A percentile compares a stretch with the other conserved stretches of the same genome.
Evolutionary conservation across 2,113 vertebrate genomes (phyloP).

Genomic region (Ptilorrhoa leucosticta): DNA sequence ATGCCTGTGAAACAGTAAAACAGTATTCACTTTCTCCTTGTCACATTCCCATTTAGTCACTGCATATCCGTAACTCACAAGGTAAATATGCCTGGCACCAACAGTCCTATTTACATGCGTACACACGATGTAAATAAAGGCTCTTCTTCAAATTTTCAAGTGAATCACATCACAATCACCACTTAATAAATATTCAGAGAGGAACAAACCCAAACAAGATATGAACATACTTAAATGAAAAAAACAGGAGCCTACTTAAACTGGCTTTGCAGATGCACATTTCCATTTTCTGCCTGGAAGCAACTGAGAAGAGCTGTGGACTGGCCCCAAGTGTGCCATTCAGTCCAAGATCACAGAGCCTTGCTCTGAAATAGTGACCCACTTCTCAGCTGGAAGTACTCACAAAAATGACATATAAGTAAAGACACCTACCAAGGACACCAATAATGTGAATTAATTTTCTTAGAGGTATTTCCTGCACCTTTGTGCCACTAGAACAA

Average conservation of each 20-base stretch:
- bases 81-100: background rate
- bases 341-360: background rate
- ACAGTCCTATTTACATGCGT: background rate
- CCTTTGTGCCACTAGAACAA: background rate
- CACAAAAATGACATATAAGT: background rate
- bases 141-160: background rate
- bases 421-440: background rate
- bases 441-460: background rate
- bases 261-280: background rate
- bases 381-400: background rate
- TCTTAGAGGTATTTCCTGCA: background rate
- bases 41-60: background rate
- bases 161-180: background rate
- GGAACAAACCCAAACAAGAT: background rate
- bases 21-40: background rate
- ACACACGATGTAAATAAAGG: background rate
- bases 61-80: background rate
- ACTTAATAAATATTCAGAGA: slow-evolving; percentile 6
- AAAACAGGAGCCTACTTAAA: background rate
- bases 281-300: background rate
- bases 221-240: background rate
- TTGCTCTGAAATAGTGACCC: background rate
- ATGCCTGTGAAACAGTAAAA: background rate
- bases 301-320: background rate
- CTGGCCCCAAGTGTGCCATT: background rate